phyloP scores from a whole-genome alignment of 2,113 vertebrate genomes.

The Procapra przewalskii region DNA sequence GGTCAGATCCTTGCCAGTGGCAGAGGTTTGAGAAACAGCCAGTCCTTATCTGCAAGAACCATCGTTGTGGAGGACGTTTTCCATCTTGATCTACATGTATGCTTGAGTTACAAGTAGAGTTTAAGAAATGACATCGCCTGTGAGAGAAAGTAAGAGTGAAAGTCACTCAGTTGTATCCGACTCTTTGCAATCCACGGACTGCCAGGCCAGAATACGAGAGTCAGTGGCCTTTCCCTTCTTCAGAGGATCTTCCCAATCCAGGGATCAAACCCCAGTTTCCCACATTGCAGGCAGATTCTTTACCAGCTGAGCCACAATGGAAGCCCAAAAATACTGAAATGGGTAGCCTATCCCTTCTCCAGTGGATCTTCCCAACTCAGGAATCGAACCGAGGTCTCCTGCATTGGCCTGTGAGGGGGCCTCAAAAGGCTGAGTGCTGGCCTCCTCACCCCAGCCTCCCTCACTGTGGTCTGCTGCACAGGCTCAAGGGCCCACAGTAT shows the following conservation, averaged over 20 bases:
- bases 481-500: not conserved
- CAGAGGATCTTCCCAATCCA: not conserved
- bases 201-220: not conserved
- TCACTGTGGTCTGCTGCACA: not conserved
- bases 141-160: not conserved
- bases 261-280: not conserved
- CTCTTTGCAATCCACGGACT: not conserved
- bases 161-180: not conserved
- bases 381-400: accelerated
- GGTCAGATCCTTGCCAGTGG: not conserved
- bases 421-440: accelerated
- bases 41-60: not conserved
- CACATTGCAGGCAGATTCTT: not conserved
- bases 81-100: not conserved
- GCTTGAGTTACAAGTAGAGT: not conserved
- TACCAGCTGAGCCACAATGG: not conserved
- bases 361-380: not conserved
- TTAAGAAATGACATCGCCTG: not conserved
- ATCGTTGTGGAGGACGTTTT: not conserved
- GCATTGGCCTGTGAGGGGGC: accelerated
- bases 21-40: not conserved
- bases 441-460: not conserved
- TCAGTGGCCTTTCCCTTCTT: not conserved
- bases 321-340: not conserved
- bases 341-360: not conserved